These are phyloP conservation scores for Helicoverpa zea DNA, from an alignment of 1,140 invertebrate species.

Conservation along the genomic window DNA sequence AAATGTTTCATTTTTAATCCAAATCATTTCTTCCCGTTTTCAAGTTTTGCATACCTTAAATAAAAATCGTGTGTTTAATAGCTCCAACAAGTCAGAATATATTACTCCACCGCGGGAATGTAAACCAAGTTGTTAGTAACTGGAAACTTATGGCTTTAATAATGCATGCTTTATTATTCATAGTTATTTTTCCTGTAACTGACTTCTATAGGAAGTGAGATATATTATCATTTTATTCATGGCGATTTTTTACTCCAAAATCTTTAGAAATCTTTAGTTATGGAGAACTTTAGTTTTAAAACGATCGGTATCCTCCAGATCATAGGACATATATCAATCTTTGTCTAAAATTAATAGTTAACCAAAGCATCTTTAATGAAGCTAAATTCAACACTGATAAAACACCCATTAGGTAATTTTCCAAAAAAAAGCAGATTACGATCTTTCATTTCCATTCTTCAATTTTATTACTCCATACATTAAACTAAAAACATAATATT, in stretches of 20 bases:
- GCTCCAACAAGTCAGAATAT: slow-evolving; percentile 30
- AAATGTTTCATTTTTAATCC: no score
- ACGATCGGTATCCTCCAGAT: no score
- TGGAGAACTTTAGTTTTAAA: no score
- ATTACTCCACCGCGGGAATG: slow-evolving; percentile 40
- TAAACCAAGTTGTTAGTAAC: slow-evolving; percentile 49
- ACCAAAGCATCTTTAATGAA: no score
- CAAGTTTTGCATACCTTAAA: not conserved
- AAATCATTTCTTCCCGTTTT: no score
- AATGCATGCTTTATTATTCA: slow-evolving; percentile 46
- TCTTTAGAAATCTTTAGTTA: no score
- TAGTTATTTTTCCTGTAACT: slow-evolving; percentile 34
- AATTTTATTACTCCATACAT: not conserved
- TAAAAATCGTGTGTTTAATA: not conserved
- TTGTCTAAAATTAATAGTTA: no score
- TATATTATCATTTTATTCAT: not conserved
- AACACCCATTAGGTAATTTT: no score
- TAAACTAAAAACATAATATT: not conserved
- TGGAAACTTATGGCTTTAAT: slow-evolving; percentile 49
- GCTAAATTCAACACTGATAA: no score
- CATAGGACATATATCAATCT: no score
- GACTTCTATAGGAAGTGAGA: not conserved
- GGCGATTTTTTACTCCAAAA: not conserved
- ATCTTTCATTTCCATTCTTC: not conserved
- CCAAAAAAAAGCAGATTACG: not conserved